A percentile compares a stretch with the other conserved stretches of the same genome.
These are phyloP conservation scores for Tragulus kanchil DNA, from an alignment of 2,113 vertebrate species.

Conservation along the genomic window DNA sequence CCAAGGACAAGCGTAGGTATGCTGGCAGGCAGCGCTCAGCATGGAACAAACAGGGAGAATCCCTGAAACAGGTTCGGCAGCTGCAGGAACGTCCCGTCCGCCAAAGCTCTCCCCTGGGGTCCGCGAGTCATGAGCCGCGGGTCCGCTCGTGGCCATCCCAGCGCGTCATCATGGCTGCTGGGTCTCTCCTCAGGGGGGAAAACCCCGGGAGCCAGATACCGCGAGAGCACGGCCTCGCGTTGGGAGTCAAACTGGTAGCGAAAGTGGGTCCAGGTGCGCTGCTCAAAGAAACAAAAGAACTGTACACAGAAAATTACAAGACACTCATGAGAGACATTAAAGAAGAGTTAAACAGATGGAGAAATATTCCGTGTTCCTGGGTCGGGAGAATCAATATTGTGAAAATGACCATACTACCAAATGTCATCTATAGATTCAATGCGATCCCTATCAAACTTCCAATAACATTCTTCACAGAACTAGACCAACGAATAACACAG, in stretches of 20 bases:
- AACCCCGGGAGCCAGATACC: neutral
- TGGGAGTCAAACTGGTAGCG: neutral
- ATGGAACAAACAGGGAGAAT: neutral
- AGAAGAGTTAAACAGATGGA: too few relatives aligned
- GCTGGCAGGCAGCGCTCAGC: neutral
- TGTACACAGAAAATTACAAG: too few relatives aligned
- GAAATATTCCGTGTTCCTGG: too few relatives aligned
- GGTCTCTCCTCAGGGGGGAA: neutral
- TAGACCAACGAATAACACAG: too few relatives aligned
- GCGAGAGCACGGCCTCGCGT: rapidly evolving
- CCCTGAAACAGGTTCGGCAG: neutral
- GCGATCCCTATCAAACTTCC: too few relatives aligned
- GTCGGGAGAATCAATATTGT: too few relatives aligned
- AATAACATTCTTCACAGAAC: too few relatives aligned
- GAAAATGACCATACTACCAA: too few relatives aligned
- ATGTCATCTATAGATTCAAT: too few relatives aligned
- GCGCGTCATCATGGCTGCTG: neutral
- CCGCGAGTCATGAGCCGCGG: neutral
- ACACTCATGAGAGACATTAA: too few relatives aligned
- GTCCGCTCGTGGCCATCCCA: rapidly evolving
- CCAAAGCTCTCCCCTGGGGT: neutral
- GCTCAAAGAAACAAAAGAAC: too few relatives aligned
- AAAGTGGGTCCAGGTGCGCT: neutral
- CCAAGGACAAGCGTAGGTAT: neutral
- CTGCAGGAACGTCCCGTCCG: neutral